Base-by-base conservation (phyloP, 1,140 invertebrate genomes). In the Drosophila mauritiana region DNA sequence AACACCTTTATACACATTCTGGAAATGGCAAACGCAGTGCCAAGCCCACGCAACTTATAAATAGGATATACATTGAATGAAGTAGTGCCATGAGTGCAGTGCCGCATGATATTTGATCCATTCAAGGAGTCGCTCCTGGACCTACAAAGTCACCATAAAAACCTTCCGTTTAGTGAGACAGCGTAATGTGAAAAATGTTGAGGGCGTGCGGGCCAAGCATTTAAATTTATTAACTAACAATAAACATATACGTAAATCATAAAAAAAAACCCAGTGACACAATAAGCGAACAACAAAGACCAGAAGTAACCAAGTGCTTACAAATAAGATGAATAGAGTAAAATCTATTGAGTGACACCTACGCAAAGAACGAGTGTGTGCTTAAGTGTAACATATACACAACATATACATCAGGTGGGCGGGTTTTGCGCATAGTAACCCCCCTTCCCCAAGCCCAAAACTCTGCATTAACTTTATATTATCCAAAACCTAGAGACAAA, bases 401-500 rank as follows among this genome's bases (percentile, higher is more conserved):
- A 61, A 68, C 17, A 15, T 2, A 15, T 8, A 74, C 79, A 59
- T 48, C 74, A 49, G 48, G 48, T 49, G 48, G 48, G 48, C 48
- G 48, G 48, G 48, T 31, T 34, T 31, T n/a, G 27, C n/a, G n/a
- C 13, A 46, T n/a, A 27, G n/a, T 27, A 22, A n/a, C 7, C 40
- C 20, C 11, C 20, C 42, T 20, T 17, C 48, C 7, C n/a, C 13
- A 3, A 6, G 4, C 6, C n/a, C 25, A 27, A 27, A 49, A 49
- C 13, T 49, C 5, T 27, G 27, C 3, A 8, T 27, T 49, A 49
- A 22, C 20, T 22, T 22, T 22, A 22, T 22, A 22, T 22, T 22
- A 11, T 15, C 25, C 31, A 31, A 34, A 49, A 31, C 12, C 31
- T 22, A 22, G 20, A 34, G n/a, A 17, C 25, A 34, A 49, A 34